Conservation (phyloP, 2,113 vertebrate species). For the Gavia stellata region DNA sequence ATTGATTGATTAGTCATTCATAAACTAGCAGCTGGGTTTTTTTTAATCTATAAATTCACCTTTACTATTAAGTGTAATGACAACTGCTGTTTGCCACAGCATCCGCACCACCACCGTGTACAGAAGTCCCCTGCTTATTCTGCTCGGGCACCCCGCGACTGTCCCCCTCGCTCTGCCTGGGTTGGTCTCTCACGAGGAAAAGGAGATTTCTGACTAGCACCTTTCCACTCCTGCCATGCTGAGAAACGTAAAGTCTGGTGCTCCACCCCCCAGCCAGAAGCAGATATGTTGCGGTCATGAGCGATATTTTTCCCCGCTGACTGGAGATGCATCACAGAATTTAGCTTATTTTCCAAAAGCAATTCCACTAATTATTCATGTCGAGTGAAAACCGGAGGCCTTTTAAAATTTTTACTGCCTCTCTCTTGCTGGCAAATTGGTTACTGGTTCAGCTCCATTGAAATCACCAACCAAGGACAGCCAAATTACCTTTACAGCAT, state of each 20-base stretch:
- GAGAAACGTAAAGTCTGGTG: background rate
- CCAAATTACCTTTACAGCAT: slow-evolving; percentile 4
- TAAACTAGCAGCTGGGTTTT: background rate
- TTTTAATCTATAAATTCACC: background rate
- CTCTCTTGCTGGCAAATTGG: background rate
- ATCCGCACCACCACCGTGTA: fast-evolving
- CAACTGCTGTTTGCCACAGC: fast-evolving
- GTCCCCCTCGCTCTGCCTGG: background rate
- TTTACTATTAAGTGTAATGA: background rate
- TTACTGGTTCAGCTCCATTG: background rate
- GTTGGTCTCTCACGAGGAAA: background rate
- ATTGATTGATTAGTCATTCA: background rate
- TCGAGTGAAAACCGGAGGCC: background rate
- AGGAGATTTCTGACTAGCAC: background rate
- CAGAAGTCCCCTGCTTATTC: background rate
- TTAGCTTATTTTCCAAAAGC: background rate
- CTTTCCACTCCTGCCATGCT: background rate
- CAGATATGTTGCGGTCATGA: background rate
- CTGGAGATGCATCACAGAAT: background rate
- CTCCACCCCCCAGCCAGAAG: background rate
- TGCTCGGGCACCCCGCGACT: fast-evolving
- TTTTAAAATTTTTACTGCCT: background rate
- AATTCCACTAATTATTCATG: background rate
- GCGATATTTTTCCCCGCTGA: background rate
- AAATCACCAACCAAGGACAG: background rate